phyloP scores from a whole-genome alignment of 2,888 invertebrate genomes.

The Mesorhabditis belari region DNA sequence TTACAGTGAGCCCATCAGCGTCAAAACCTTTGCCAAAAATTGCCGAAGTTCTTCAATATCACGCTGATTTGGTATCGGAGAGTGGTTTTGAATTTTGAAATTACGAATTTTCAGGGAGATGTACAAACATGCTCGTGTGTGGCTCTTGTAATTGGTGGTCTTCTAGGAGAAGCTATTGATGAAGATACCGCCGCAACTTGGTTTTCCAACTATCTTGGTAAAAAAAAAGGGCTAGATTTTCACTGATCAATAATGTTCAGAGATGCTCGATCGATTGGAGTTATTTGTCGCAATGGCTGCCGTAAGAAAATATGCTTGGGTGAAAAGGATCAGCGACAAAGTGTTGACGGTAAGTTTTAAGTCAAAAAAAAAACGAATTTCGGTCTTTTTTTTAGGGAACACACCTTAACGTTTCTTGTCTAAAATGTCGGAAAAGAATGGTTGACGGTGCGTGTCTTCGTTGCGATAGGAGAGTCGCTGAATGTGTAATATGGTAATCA shows the following conservation, averaged over 20 bases:
- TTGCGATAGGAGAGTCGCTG: constrained; percentile 7
- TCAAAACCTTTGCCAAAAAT: constrained; percentile 14
- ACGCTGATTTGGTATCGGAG: constrained; percentile 6
- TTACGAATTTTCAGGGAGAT: constrained; percentile 17
- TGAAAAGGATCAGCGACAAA: constrained; percentile 13
- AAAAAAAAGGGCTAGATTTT: background rate
- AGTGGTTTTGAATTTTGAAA: background rate
- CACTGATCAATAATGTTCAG: constrained; percentile 6
- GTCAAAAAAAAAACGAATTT: background rate
- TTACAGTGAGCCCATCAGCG: too few relatives aligned
- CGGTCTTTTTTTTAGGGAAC: constrained; percentile 6
- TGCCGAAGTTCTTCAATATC: constrained; percentile 10
- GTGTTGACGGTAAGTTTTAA: constrained; percentile 9
- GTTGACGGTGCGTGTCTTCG: constrained; percentile 14
- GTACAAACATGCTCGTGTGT: constrained; percentile 29
- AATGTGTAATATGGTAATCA: constrained; percentile 17
- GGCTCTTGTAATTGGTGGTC: constrained; percentile 20
- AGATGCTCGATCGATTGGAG: constrained; percentile 28
- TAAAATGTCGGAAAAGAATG: constrained; percentile 10
- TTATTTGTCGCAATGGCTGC: constrained; percentile 15
- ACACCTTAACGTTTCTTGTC: constrained; percentile 10
- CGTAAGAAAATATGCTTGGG: constrained; percentile 19
- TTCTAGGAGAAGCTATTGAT: constrained; percentile 16
- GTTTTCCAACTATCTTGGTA: constrained; percentile 26
- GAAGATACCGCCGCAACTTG: constrained; percentile 20